Percentiles rank a stretch among this genome's conserved stretches.
Evolutionary conservation across 2,888 invertebrate genomes (phyloP).

Genomic region (Seira musarum): DNA sequence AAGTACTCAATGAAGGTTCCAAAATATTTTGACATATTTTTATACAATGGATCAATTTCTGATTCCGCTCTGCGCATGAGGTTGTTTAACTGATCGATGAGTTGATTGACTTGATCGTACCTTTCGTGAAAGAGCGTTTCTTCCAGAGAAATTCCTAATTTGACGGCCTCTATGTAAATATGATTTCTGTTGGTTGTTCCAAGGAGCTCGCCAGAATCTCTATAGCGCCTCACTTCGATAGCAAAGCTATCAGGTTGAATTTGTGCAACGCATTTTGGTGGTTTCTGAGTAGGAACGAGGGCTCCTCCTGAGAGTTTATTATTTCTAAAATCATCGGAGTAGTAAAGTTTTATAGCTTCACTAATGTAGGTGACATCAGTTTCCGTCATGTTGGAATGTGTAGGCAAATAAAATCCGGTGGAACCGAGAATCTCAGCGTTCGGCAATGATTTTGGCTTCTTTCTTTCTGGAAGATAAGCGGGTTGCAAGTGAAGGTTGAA

Average conservation of each 20-base stretch:
- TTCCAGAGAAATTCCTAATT: conserved; percentile 34
- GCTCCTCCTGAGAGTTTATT: background rate
- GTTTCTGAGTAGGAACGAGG: background rate
- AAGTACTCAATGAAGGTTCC: conserved; percentile 40
- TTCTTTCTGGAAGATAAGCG: conserved; percentile 29
- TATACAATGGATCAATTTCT: conserved; percentile 7
- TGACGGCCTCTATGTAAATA: conserved; percentile 39
- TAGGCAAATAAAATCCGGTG: conserved; percentile 59
- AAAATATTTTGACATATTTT: conserved; percentile 32
- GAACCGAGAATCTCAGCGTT: conserved; percentile 54
- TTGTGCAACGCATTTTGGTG: conserved; percentile 28
- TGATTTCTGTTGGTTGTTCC: conserved; percentile 13
- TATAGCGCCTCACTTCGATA: conserved; percentile 33
- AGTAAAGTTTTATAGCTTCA: conserved; percentile 19
- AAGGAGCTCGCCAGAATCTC: conserved; percentile 20
- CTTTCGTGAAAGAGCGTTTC: conserved; percentile 38
- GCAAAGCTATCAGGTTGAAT: conserved; percentile 44
- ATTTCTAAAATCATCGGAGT: background rate
- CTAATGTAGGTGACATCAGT: conserved; percentile 46
- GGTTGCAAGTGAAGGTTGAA: conserved; percentile 63
- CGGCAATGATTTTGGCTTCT: conserved; percentile 19
- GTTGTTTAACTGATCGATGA: background rate
- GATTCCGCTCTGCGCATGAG: background rate
- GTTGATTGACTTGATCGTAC: conserved; percentile 24
- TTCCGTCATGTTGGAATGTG: conserved; percentile 41